phyloP scores from a whole-genome alignment of 2,113 vertebrate genomes.

The Salvator merianae region DNA sequence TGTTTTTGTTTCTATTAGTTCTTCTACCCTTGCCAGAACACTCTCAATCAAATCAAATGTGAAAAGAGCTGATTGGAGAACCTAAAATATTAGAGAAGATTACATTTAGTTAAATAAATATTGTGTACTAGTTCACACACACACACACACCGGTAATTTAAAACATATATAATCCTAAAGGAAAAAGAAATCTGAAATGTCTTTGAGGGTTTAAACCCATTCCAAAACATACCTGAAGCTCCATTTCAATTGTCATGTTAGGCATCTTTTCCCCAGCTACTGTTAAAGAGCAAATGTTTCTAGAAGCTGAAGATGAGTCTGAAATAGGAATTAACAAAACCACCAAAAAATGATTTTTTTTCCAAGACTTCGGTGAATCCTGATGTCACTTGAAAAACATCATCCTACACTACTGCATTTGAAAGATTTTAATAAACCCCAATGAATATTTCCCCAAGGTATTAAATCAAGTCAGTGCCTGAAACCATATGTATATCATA shows the following conservation, averaged over 20 bases:
- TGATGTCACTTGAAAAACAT: not conserved
- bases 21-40: slow-evolving; percentile 88
- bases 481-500: not conserved
- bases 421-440: not conserved
- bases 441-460: not conserved
- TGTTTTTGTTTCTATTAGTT: slow-evolving; percentile 85
- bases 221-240: slow-evolving; percentile 82
- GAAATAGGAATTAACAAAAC: slow-evolving; percentile 26
- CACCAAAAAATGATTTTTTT: not conserved
- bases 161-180: not conserved
- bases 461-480: not conserved
- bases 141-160: not conserved
- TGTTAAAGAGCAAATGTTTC: slow-evolving; percentile 69
- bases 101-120: slow-evolving; percentile 1
- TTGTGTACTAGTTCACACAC: not conserved
- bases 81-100: slow-evolving; percentile 76
- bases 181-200: not conserved
- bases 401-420: not conserved
- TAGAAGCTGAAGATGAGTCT: slow-evolving; percentile 63
- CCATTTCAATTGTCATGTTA: slow-evolving; percentile 82
- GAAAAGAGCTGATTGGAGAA: slow-evolving; percentile 89
- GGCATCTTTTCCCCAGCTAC: slow-evolving; percentile 78
- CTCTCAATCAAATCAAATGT: slow-evolving; percentile 97
- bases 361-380: not conserved
- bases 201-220: not conserved